phyloP scores from a whole-genome alignment of 2,888 invertebrate genomes.

The Andrena praecox region DNA sequence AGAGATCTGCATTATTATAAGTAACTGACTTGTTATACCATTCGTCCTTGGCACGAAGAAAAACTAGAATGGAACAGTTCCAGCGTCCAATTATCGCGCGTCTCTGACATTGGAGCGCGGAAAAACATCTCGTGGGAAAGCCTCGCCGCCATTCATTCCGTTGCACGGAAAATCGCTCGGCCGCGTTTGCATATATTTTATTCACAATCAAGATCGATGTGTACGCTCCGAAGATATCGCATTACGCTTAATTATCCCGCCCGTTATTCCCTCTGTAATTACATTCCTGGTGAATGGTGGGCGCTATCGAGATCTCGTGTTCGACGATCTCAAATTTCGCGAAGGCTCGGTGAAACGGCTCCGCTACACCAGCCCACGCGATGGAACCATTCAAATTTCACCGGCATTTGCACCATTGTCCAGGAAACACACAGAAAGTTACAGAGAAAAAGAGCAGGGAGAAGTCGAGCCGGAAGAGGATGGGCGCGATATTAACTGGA shows the following conservation, averaged over 20 bases:
- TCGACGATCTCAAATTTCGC: neutral
- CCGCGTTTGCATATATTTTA: neutral
- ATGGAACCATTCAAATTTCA: neutral
- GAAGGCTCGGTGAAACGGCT: neutral
- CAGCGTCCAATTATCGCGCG: neutral
- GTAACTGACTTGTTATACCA: neutral
- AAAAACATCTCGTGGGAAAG: constrained; percentile 38
- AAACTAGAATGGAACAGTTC: constrained; percentile 22
- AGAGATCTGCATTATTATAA: neutral
- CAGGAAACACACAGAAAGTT: constrained; percentile 16
- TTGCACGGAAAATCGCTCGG: constrained; percentile 12
- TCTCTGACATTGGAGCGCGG: constrained; percentile 23
- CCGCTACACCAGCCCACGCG: neutral
- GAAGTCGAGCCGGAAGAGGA: constrained; percentile 75
- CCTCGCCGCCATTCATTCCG: neutral
- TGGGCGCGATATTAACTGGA: constrained; percentile 75
- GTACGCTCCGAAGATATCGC: neutral
- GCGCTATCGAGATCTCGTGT: neutral
- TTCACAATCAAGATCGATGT: neutral
- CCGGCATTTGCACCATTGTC: constrained; percentile 16
- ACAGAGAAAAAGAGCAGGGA: constrained; percentile 26
- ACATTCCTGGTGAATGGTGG: neutral
- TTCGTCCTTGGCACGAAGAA: constrained; percentile 8
- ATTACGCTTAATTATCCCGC: neutral
- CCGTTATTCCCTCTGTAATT: neutral